Percentiles rank a stretch among this genome's conserved stretches.
Conservation (phyloP, 2,888 invertebrate species). For the Drosophila testacea region DNA sequence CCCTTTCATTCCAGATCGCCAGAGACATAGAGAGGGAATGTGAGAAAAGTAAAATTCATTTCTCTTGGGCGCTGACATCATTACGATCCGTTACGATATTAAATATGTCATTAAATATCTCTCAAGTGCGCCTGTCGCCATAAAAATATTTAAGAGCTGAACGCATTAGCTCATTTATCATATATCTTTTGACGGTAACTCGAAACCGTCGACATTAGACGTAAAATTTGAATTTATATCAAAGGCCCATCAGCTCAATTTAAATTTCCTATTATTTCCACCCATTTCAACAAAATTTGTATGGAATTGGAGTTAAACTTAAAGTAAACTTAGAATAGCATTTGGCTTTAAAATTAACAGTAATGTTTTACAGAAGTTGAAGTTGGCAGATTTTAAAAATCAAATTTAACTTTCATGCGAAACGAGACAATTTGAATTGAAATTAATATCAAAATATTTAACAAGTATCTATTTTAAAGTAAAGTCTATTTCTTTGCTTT, state of each 20-base stretch:
- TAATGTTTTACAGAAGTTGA: too few relatives aligned
- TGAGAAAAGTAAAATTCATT: slow-evolving; percentile 12
- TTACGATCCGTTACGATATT: slow-evolving; percentile 57
- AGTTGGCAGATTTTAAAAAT: background rate
- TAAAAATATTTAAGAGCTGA: slow-evolving; percentile 33
- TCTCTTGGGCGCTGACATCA: slow-evolving; percentile 57
- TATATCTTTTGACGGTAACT: slow-evolving; percentile 28
- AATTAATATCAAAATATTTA: background rate
- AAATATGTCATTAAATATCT: slow-evolving; percentile 69
- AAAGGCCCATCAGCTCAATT: background rate
- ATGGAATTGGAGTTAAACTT: background rate
- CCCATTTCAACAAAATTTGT: background rate
- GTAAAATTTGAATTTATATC: slow-evolving; percentile 7
- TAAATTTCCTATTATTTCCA: background rate
- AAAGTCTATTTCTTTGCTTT: background rate
- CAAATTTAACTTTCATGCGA: background rate
- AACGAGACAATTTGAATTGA: too few relatives aligned
- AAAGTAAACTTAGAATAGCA: background rate
- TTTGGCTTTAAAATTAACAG: too few relatives aligned
- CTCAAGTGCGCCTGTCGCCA: slow-evolving; percentile 21
- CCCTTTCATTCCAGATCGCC: slow-evolving; percentile 37
- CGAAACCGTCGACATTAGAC: slow-evolving; percentile 19
- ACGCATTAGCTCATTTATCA: slow-evolving; percentile 31
- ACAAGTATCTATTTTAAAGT: background rate
- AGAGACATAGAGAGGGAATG: background rate